phyloP scores from a whole-genome alignment of 2,113 vertebrate species.

The Herpailurus yagouaroundi region DNA sequence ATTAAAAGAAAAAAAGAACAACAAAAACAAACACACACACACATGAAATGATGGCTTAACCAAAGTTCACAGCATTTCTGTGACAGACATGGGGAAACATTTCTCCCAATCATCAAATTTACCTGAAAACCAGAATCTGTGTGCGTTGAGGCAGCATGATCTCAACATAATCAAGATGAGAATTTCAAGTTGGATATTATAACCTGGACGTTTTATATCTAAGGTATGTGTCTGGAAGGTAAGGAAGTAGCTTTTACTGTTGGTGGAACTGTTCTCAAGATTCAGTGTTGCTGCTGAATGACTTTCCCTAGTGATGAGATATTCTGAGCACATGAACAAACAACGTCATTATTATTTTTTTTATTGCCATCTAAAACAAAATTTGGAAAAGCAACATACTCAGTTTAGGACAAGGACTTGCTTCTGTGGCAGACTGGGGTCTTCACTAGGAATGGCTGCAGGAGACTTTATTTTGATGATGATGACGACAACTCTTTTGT shows the following conservation, averaged over 20 bases:
- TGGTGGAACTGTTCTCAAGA: not conserved
- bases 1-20: too few species aligned
- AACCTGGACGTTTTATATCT: not conserved
- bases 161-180: not conserved
- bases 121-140: not conserved
- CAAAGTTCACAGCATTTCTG: not conserved
- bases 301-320: not conserved
- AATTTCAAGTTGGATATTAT: not conserved
- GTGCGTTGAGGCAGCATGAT: not conserved
- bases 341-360: not conserved
- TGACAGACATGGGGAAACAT: not conserved
- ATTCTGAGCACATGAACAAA: not conserved
- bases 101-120: not conserved
- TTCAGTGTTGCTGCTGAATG: not conserved
- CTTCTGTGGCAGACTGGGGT: not conserved
- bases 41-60: not conserved
- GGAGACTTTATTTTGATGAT: too few species aligned
- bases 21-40: not conserved
- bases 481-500: not conserved
- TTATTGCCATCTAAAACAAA: not conserved
- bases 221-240: not conserved
- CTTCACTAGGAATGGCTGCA: not conserved
- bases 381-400: not conserved
- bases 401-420: not conserved
- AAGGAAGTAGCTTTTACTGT: not conserved